Percentiles rank a stretch among this genome's conserved stretches.
phyloP scores from a whole-genome alignment of 2,113 vertebrate species.

The Sinosuthora webbiana region DNA sequence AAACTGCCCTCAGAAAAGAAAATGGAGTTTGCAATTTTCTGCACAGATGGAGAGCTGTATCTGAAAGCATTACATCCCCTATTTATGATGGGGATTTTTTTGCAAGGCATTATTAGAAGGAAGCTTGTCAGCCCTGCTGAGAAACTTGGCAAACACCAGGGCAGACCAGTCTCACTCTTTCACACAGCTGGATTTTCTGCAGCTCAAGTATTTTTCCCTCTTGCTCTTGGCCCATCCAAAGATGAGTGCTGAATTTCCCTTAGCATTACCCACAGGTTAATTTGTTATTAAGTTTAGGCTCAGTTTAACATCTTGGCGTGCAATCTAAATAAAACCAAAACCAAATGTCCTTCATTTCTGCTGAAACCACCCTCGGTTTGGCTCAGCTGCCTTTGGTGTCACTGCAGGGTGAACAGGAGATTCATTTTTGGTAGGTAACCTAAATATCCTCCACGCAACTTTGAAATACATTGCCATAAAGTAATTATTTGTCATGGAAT shows the following conservation, averaged over 20 bases:
- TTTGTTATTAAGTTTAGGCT: conserved; percentile 60
- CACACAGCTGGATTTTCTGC: conserved; percentile 54
- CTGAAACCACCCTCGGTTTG: conserved; percentile 57
- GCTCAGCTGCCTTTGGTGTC: conserved; percentile 40
- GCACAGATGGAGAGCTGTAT: neutral
- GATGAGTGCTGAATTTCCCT: conserved; percentile 57
- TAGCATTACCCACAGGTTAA: conserved; percentile 53
- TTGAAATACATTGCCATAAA: neutral
- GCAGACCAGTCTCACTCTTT: conserved; percentile 14
- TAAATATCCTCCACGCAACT: conserved; percentile 21
- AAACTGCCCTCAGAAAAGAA: neutral
- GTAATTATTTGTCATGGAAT: neutral
- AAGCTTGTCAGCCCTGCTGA: conserved; percentile 40
- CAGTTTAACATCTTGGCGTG: conserved; percentile 58
- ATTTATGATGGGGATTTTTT: conserved; percentile 1
- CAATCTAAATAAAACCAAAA: conserved; percentile 59
- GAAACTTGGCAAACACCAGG: conserved; percentile 46
- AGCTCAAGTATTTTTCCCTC: conserved; percentile 55
- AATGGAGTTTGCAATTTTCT: neutral
- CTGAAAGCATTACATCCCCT: neutral
- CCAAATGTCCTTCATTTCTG: conserved; percentile 50
- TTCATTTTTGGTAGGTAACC: conserved; percentile 19
- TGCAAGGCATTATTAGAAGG: conserved; percentile 30
- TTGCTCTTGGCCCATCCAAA: conserved; percentile 43
- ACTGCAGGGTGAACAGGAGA: conserved; percentile 22